Evolutionary conservation across 2,797 vertebrate genomes (phyloP).

Genomic region (Gorsachius magnificus): DNA sequence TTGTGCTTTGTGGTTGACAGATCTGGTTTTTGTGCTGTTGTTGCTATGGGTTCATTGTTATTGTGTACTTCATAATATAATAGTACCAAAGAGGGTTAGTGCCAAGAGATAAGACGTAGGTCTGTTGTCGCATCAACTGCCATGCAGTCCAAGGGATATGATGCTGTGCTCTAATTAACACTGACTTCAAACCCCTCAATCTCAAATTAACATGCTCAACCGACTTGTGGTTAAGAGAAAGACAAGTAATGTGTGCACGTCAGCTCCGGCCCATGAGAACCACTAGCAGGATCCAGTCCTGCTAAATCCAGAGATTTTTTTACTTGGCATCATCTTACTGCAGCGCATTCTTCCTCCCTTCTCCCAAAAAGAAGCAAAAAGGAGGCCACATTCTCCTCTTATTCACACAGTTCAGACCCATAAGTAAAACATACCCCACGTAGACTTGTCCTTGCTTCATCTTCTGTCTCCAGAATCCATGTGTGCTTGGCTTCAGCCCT

Average conservation of each 20-base stretch:
- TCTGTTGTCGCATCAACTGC: slow-evolving; percentile 27
- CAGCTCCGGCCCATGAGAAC: background rate
- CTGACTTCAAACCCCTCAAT: background rate
- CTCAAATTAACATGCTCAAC: background rate
- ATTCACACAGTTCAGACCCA: background rate
- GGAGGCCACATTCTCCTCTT: background rate
- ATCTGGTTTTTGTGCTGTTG: background rate
- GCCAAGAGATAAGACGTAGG: background rate
- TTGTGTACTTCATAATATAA: background rate
- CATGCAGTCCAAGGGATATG: background rate
- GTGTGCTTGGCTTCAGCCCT: background rate
- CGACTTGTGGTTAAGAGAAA: background rate
- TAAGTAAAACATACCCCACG: background rate
- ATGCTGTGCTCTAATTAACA: slow-evolving; percentile 5
- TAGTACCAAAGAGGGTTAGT: background rate
- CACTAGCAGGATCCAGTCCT: background rate
- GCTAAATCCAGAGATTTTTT: background rate
- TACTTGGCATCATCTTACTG: background rate
- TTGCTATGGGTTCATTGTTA: background rate
- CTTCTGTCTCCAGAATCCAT: background rate
- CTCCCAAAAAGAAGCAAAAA: background rate
- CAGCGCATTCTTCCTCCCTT: background rate
- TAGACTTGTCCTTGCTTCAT: background rate
- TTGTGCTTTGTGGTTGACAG: background rate
- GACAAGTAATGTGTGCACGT: background rate